Evolutionary conservation across 2,888 invertebrate species (phyloP).

Genomic region (Napeogenes sylphis): DNA sequence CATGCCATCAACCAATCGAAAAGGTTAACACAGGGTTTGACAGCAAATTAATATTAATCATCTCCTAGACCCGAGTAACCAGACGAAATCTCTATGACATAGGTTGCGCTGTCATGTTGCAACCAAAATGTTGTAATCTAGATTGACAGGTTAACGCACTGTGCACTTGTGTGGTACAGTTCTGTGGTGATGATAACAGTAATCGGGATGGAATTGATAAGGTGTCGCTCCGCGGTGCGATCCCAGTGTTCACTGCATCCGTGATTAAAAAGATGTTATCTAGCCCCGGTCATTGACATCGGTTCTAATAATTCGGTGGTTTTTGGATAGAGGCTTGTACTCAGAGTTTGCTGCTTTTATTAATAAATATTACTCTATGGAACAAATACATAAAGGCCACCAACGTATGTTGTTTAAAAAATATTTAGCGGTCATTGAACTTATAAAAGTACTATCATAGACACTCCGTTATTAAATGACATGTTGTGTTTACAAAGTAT

Average conservation of each 20-base stretch:
- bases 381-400: no score
- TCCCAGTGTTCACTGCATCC: conserved; percentile 10
- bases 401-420: no score
- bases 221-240: not conserved
- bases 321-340: not conserved
- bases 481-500: conserved; percentile 13
- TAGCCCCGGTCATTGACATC: conserved; percentile 18
- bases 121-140: conserved; percentile 1
- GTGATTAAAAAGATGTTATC: conserved; percentile 22
- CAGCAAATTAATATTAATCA: no score
- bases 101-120: not conserved
- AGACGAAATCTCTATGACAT: not conserved
- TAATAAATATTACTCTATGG: no score
- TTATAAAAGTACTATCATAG: not conserved
- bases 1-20: no score
- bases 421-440: not conserved
- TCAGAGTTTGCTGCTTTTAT: not conserved
- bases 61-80: no score
- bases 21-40: no score
- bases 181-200: conserved; percentile 12
- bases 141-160: conserved; percentile 21
- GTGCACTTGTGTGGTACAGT: conserved; percentile 1
- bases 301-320: conserved; percentile 4
- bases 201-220: conserved; percentile 20
- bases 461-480: conserved; percentile 4